Percentiles rank a stretch among this genome's conserved stretches.
These are phyloP conservation scores for Platycnemis pennipes DNA, from an alignment of 2,888 invertebrate species.

Conservation along the genomic window DNA sequence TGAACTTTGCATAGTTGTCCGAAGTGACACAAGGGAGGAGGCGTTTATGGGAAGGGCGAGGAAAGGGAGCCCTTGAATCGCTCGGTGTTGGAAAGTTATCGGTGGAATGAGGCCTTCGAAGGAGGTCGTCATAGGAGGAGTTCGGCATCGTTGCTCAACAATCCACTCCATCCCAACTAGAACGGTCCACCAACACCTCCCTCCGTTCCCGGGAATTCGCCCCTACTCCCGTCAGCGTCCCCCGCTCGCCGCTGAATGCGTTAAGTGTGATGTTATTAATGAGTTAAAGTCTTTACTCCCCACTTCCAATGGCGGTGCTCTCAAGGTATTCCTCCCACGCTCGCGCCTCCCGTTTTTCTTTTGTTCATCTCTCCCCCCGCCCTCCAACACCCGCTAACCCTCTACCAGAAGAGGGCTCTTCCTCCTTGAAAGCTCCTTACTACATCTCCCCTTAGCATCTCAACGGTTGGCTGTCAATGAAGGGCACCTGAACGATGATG, in stretches of 20 bases:
- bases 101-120: slow-evolving; percentile 20
- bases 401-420: too few relatives aligned
- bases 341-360: background rate
- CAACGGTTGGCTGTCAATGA: too few relatives aligned
- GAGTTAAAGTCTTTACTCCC: slow-evolving; percentile 51
- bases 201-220: too few relatives aligned
- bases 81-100: slow-evolving; percentile 52
- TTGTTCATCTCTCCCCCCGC: background rate
- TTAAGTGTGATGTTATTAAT: slow-evolving; percentile 61
- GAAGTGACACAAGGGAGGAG: slow-evolving; percentile 26
- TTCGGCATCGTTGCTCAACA: slow-evolving; percentile 41
- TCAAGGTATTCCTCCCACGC: slow-evolving; percentile 37
- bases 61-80: background rate
- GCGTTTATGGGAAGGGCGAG: slow-evolving; percentile 4
- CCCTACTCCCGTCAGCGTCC: background rate
- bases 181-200: background rate
- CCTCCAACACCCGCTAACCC: too few relatives aligned
- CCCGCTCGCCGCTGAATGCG: background rate
- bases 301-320: background rate
- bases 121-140: background rate
- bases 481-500: too few relatives aligned
- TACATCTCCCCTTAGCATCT: too few relatives aligned
- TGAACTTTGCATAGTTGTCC: slow-evolving; percentile 65
- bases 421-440: too few relatives aligned
- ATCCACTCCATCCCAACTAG: too few relatives aligned